Evolutionary conservation across 2,797 vertebrate species (phyloP).

Genomic region (Neosilurus hyrtlii): DNA sequence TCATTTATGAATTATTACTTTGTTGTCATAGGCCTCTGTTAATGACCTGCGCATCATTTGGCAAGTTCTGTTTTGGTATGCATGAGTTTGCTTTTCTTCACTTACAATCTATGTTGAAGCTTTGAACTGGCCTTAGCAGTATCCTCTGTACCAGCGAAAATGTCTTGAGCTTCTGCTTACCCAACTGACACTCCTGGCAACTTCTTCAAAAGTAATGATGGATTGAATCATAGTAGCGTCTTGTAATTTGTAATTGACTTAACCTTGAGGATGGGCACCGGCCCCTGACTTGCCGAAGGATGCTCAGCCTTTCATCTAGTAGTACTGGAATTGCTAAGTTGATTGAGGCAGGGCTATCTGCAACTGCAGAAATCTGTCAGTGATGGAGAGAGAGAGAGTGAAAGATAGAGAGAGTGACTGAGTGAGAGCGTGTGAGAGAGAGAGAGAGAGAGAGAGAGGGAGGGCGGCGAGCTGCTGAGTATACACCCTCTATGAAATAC

Average conservation of each 20-base stretch:
- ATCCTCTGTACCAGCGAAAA: conserved; percentile 4
- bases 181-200: conserved; percentile 8
- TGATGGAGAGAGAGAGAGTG: conserved; percentile 43
- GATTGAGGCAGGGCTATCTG: conserved; percentile 54
- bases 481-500: conserved; percentile 56
- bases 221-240: conserved; percentile 45
- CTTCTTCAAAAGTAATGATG: conserved; percentile 42
- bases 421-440: neutral
- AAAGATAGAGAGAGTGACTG: neutral
- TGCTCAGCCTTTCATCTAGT: conserved; percentile 47
- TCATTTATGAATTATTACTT: neutral
- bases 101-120: conserved; percentile 30
- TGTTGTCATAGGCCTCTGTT: conserved; percentile 34
- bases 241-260: conserved; percentile 55
- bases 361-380: conserved; percentile 56
- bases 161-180: conserved; percentile 7
- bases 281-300: conserved; percentile 28
- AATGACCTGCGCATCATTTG: conserved; percentile 10
- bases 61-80: conserved; percentile 7
- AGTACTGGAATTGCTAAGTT: conserved; percentile 52
- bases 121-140: conserved; percentile 22
- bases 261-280: conserved; percentile 37
- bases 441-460: neutral
- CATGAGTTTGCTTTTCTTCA: conserved; percentile 15
- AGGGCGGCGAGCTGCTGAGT: conserved; percentile 41